Conservation (phyloP, 2,797 vertebrate species). For the Squalus acanthias region DNA sequence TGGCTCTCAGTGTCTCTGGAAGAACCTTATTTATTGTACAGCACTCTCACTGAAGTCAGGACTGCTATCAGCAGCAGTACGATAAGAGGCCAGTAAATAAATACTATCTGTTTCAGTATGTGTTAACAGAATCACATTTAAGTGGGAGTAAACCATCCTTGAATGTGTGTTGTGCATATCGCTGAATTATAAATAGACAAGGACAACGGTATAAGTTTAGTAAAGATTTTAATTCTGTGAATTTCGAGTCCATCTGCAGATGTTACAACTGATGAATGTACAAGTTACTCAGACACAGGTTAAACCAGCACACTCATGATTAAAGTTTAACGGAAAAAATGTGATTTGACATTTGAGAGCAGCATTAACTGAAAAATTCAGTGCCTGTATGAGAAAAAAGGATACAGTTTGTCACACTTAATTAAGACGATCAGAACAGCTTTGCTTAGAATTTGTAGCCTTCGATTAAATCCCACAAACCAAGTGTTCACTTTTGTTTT, state of each 20-base stretch:
- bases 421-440: constrained; percentile 9
- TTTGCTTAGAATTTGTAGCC: neutral
- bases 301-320: constrained; percentile 34
- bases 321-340: constrained; percentile 8
- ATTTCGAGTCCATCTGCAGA: constrained; percentile 15
- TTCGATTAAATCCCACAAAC: neutral
- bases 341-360: constrained; percentile 26
- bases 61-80: neutral
- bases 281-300: constrained; percentile 25
- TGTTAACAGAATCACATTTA: neutral
- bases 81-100: neutral
- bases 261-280: constrained; percentile 28
- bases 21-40: neutral
- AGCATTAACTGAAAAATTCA: constrained; percentile 21
- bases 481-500: neutral
- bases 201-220: neutral
- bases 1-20: neutral
- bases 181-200: neutral
- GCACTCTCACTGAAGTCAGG: neutral
- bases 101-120: neutral
- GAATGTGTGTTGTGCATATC: neutral
- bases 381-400: neutral
- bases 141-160: neutral
- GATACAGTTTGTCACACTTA: constrained; percentile 3
- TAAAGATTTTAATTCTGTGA: constrained; percentile 36